phyloP scores from a whole-genome alignment of 2,797 vertebrate genomes.

The Dendrocincla fuliginosa region DNA sequence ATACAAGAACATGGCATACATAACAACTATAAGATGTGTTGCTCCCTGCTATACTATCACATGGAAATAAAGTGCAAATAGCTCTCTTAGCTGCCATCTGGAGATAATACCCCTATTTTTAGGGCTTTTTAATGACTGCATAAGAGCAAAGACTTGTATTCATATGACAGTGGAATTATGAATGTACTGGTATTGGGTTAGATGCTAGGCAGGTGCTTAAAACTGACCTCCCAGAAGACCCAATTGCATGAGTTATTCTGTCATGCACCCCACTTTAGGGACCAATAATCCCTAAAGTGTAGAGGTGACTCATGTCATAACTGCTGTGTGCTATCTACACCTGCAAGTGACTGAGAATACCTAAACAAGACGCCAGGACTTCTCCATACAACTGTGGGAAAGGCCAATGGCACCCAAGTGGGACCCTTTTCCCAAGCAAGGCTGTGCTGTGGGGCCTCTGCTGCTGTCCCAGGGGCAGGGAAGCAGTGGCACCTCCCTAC shows the following conservation, averaged over 20 bases:
- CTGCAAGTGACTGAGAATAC: neutral
- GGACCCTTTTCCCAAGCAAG: neutral
- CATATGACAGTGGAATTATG: neutral
- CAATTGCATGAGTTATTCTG: neutral
- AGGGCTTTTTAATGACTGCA: neutral
- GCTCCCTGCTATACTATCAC: neutral
- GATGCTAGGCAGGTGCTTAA: neutral
- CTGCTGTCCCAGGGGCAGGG: neutral
- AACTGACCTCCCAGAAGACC: neutral
- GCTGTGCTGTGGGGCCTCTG: neutral
- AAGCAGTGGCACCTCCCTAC: neutral
- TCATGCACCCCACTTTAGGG: neutral
- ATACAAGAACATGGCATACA: neutral
- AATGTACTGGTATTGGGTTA: neutral
- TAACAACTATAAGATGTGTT: neutral
- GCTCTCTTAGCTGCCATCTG: neutral
- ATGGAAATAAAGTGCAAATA: neutral
- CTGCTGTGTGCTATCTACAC: neutral
- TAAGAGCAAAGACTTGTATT: neutral
- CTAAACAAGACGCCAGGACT: neutral
- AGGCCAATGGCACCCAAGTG: neutral
- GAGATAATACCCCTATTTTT: neutral
- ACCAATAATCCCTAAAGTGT: neutral
- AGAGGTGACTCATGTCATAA: neutral
- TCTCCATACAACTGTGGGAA: neutral